These are phyloP conservation scores for Caenorhabditis auriculariae DNA, from an alignment of 2,888 invertebrate genomes.

Conservation along the genomic window DNA sequence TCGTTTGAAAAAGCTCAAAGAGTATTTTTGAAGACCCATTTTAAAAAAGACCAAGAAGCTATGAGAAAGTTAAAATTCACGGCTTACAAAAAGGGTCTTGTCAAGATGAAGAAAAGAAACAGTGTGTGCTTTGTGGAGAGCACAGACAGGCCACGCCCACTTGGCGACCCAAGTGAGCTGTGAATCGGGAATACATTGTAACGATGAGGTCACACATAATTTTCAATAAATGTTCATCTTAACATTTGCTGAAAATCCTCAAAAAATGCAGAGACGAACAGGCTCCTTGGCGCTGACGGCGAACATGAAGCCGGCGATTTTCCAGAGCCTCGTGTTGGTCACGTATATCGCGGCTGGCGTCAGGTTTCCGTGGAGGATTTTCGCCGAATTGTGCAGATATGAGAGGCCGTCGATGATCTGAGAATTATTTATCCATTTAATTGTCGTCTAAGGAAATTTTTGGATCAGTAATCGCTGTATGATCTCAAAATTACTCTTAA, in stretches of 20 bases:
- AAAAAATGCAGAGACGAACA: slow-evolving; percentile 22
- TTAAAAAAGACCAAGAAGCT: not conserved
- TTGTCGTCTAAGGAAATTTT: too few relatives aligned
- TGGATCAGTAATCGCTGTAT: too few relatives aligned
- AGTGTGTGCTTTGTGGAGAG: too few relatives aligned
- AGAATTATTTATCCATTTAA: too few relatives aligned
- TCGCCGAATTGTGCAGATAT: slow-evolving; percentile 84
- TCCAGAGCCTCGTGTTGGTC: slow-evolving; percentile 91
- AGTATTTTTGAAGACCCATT: not conserved
- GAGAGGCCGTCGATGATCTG: slow-evolving; percentile 83
- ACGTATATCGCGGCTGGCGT: slow-evolving; percentile 89
- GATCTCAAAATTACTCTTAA: too few relatives aligned
- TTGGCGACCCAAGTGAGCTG: too few relatives aligned
- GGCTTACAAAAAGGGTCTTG: not conserved
- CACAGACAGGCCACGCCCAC: too few relatives aligned
- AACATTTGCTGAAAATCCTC: not conserved
- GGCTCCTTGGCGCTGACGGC: slow-evolving; percentile 65
- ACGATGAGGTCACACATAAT: not conserved
- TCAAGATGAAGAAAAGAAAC: too few relatives aligned
- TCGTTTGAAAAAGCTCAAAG: not conserved
- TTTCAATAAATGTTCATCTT: not conserved
- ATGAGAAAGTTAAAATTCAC: not conserved
- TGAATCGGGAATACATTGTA: too few relatives aligned
- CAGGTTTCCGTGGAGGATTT: slow-evolving; percentile 88
- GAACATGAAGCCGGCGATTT: slow-evolving; percentile 89